Evolutionary conservation across 1,140 invertebrate genomes (phyloP), one percentile per base, ranked within the genome.

Genomic region (Calosoma granatense): DNA sequence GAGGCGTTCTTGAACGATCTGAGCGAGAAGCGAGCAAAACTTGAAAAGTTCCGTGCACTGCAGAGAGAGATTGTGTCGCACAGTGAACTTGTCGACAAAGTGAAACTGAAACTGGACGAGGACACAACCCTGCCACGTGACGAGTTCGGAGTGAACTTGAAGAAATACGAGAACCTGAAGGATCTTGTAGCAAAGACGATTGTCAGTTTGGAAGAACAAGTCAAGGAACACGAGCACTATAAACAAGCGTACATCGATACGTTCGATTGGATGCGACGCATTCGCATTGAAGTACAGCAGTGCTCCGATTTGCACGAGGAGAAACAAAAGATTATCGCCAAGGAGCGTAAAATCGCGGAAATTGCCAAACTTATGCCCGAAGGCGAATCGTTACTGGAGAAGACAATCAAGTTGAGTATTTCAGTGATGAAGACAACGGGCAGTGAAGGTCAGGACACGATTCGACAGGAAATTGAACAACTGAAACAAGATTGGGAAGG

Each of bases 401-500:
- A 84, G 64, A 83, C 87, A 0, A 81, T 87, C 52, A 79, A 87
- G 65, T 70, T 90, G 0, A 92, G 90, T 59, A 82, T 88, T 67
- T 77, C 80, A 20, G 87, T 94, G 0, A 80, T 91, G 56, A 76
- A 84, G 57, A 87, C 84, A n/a, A 92, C 91, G 11, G 87, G 87
- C 1, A 79, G 81, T 4, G 90, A 94, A 72, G 93, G 92, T 14
- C 88, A 91, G 70, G 90, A 94, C 58, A 77, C 78, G 17, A 86
- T 96, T 1, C 83, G 86, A 39, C 84, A 90, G 66, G 91, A 96
- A 67, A 84, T 90, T 11, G 84, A 87, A 55, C 86, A 92, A 63
- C 69, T 96, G n/a, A 87, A 87, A 61, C 76, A 81, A 30, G 89
- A 93, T 62, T 94, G 90, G 88, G 89, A 94, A 63, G 82, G 83